Conservation (phyloP, 2,797 vertebrate species). For the Muraenolepis orangiensis region DNA sequence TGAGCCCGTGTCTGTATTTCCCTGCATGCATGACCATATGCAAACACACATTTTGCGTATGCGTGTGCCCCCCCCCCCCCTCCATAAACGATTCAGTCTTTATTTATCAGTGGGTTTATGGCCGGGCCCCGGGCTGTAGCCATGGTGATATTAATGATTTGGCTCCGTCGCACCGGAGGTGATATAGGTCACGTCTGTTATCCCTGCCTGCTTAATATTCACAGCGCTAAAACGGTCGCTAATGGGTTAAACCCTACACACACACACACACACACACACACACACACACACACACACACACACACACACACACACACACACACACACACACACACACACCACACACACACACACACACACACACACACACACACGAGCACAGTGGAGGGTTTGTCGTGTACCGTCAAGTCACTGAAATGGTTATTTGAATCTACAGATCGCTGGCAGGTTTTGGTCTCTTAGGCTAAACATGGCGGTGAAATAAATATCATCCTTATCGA, state of each 20-base stretch:
- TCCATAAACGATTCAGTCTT: conserved; percentile 86
- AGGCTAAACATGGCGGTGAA: neutral
- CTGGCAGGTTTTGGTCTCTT: no score
- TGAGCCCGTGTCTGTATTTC: conserved; percentile 33
- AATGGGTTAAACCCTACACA: conserved; percentile 15
- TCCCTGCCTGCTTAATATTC: conserved; percentile 57
- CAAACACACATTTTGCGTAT: conserved; percentile 5
- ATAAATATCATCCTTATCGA: neutral
- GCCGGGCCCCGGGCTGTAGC: conserved; percentile 74
- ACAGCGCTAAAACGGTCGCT: conserved; percentile 47
- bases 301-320: neutral
- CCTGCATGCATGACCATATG: neutral
- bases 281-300: no score
- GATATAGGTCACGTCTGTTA: conserved; percentile 75
- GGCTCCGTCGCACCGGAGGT: conserved; percentile 71
- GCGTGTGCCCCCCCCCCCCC: conserved; percentile 30
- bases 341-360: no score
- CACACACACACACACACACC: no score
- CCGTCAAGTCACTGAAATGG: neutral
- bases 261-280: no score
- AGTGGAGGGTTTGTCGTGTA: no score
- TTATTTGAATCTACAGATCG: neutral
- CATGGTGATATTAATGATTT: conserved; percentile 78
- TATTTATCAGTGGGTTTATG: conserved; percentile 85
- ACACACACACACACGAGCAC: neutral